phyloP scores from a whole-genome alignment of 2,888 invertebrate genomes.

The Teleiodes luculella region DNA sequence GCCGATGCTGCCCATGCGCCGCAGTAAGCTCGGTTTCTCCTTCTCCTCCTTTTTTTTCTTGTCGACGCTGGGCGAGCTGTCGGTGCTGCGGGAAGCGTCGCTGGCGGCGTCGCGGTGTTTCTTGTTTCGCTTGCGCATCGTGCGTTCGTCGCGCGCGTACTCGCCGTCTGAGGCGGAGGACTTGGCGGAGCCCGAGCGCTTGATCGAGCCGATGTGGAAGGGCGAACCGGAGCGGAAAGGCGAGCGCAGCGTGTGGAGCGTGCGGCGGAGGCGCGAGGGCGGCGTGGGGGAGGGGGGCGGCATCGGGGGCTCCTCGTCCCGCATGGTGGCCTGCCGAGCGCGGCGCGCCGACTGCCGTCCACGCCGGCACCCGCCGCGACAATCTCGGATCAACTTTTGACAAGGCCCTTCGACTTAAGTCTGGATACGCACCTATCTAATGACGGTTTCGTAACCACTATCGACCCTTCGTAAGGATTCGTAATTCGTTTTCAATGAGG shows the following conservation, averaged over 20 bases:
- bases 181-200: constrained; percentile 64
- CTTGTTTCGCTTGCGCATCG: constrained; percentile 74
- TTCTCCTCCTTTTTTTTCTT: constrained; percentile 65
- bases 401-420: constrained; percentile 31
- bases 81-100: constrained; percentile 56
- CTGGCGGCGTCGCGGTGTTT: constrained; percentile 60
- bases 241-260: constrained; percentile 69
- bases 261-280: constrained; percentile 69
- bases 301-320: constrained; percentile 53
- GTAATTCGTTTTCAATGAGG: constrained; percentile 10
- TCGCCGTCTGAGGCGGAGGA: constrained; percentile 73
- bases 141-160: constrained; percentile 68
- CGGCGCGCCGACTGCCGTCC: constrained; percentile 27
- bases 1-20: constrained; percentile 66
- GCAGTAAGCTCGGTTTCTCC: constrained; percentile 49
- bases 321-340: constrained; percentile 55
- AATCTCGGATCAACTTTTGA: constrained; percentile 58
- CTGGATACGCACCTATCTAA: constrained; percentile 12
- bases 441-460: constrained; percentile 14
- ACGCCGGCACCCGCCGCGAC: constrained; percentile 57
- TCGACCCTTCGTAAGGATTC: constrained; percentile 11
- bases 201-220: constrained; percentile 72
- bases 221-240: constrained; percentile 74
- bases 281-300: constrained; percentile 45
- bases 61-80: constrained; percentile 57